Evolutionary conservation across 2,888 invertebrate species (phyloP).

Genomic region (Pterobdella sp.): DNA sequence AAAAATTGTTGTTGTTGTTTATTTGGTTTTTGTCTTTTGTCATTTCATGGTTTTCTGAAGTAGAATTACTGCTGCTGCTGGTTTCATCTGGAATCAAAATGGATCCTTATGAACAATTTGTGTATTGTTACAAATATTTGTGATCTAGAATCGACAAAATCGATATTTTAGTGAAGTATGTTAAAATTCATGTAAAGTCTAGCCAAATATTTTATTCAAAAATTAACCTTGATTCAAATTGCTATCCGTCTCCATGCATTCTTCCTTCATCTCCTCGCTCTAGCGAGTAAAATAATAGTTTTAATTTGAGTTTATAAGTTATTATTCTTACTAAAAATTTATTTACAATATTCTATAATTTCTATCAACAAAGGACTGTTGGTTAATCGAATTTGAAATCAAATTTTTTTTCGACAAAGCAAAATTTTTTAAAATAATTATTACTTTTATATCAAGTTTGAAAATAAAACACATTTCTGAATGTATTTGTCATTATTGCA

Average conservation of each 20-base stretch:
- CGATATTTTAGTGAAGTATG: not conserved
- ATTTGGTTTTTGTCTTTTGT: not conserved
- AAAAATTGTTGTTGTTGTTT: not conserved
- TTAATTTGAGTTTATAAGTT: too few relatives aligned
- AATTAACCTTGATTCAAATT: not conserved
- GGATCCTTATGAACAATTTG: not conserved
- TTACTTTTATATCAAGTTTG: too few relatives aligned
- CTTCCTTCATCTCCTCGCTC: not conserved
- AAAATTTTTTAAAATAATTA: too few relatives aligned
- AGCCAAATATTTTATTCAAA: not conserved
- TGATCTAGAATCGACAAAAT: not conserved
- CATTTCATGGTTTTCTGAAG: not conserved
- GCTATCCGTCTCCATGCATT: not conserved
- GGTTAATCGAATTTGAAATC: too few relatives aligned
- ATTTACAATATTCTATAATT: too few relatives aligned
- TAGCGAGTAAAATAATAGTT: not conserved
- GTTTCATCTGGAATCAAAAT: slow-evolving; percentile 2
- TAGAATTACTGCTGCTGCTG: slow-evolving; percentile 5
- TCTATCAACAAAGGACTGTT: too few relatives aligned
- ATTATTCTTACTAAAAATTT: too few relatives aligned
- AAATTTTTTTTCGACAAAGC: too few relatives aligned
- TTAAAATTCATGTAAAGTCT: not conserved
- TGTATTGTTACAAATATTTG: not conserved
- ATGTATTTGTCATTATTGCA: too few relatives aligned
- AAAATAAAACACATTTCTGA: too few relatives aligned